phyloP scores from a whole-genome alignment of 2,888 invertebrate species.

The Caenorhabditis sp. region DNA sequence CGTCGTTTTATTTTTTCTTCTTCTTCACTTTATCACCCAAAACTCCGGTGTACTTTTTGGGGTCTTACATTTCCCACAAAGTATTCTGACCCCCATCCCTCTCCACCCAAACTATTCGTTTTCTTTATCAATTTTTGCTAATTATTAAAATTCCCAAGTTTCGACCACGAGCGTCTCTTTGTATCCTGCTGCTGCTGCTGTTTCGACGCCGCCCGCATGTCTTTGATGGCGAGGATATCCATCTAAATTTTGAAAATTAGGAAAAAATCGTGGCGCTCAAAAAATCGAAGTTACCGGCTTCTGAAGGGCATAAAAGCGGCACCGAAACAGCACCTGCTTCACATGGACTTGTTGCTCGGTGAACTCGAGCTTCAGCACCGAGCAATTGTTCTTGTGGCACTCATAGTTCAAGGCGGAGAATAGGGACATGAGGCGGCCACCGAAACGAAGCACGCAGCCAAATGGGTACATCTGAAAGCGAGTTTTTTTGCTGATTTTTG shows the following conservation, averaged over 20 bases:
- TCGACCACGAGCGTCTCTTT: background rate
- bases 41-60: background rate
- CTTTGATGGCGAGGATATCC: conserved; percentile 27
- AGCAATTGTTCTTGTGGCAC: conserved; percentile 65
- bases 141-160: background rate
- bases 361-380: conserved; percentile 63
- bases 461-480: conserved; percentile 61
- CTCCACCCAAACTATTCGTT: too few relatives aligned
- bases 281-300: too few relatives aligned
- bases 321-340: conserved; percentile 48
- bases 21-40: background rate
- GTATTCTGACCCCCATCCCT: too few relatives aligned
- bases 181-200: background rate
- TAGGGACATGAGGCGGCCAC: conserved; percentile 65
- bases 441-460: conserved; percentile 62
- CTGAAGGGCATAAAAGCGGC: conserved; percentile 44
- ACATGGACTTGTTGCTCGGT: background rate
- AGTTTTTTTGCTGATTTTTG: background rate
- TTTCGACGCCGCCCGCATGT: conserved; percentile 9
- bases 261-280: too few relatives aligned
- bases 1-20: background rate
- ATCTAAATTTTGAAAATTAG: too few relatives aligned
- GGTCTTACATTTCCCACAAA: too few relatives aligned
- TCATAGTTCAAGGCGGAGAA: conserved; percentile 72
- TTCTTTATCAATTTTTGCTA: too few relatives aligned